Percentiles rank a stretch among this genome's conserved stretches.
phyloP scores from a whole-genome alignment of 1,140 invertebrate species.

The Drepana arcuata region DNA sequence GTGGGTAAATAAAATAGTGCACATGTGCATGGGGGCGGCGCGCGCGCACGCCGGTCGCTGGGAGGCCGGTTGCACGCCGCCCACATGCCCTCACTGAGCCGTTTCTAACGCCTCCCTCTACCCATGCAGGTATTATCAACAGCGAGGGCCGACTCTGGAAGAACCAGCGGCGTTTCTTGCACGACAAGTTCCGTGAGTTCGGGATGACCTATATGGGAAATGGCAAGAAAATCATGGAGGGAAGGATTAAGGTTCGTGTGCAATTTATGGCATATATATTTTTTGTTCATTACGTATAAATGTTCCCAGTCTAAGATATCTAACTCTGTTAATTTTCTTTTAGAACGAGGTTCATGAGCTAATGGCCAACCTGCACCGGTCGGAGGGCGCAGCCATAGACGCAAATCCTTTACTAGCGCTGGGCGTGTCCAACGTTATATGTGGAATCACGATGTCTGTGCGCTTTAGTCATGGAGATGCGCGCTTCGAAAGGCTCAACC shows the following conservation, averaged over 20 bases:
- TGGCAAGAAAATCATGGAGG: slow-evolving; percentile 87
- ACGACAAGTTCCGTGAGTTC: slow-evolving; percentile 89
- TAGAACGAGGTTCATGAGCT: slow-evolving; percentile 84
- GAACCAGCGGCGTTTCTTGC: slow-evolving; percentile 91
- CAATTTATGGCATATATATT: too few species aligned
- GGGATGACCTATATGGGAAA: slow-evolving; percentile 89
- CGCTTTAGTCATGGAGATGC: slow-evolving; percentile 84
- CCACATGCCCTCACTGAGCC: slow-evolving; percentile 22
- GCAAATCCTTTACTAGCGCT: slow-evolving; percentile 82
- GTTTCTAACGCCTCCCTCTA: slow-evolving; percentile 44
- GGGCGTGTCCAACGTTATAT: slow-evolving; percentile 92
- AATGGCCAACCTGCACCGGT: slow-evolving; percentile 74
- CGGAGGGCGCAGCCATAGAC: slow-evolving; percentile 77
- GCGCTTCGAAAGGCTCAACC: slow-evolving; percentile 84
- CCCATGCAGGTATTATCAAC: slow-evolving; percentile 88
- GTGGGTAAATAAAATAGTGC: slow-evolving; percentile 3
- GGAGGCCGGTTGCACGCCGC: slow-evolving; percentile 20
- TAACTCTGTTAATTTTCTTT: too few species aligned
- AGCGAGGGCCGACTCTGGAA: slow-evolving; percentile 93
- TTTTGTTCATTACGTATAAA: too few species aligned
- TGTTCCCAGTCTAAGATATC: too few species aligned
- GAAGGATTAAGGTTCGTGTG: slow-evolving; percentile 81
- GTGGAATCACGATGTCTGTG: slow-evolving; percentile 90
- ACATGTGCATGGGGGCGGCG: slow-evolving; percentile 33
- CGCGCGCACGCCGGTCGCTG: slow-evolving; percentile 8